Evolutionary conservation across 2,113 vertebrate species (phyloP), one percentile per base, ranked within the genome.

Genomic region (Callionymus lyra): DNA sequence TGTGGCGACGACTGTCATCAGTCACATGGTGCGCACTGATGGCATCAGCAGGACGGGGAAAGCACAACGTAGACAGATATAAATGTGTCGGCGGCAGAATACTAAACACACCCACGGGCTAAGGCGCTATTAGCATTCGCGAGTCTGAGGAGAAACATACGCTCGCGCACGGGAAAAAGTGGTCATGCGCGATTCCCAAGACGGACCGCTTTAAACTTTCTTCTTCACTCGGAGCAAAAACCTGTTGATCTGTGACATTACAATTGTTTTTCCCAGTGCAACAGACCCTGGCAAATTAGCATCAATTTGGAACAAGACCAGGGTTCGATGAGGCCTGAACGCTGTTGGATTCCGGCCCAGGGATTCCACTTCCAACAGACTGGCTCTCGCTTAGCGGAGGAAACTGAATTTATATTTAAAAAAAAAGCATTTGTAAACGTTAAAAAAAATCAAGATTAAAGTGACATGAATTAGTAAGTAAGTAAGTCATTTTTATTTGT

Each of bases 11-110:
- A 74, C 74, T 74, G 68, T 75, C 65, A 74, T 76, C 74, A 68
- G 63, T 74, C 76, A 79, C 58, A 38, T 62, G 31, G 60, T 55
- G 70, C 60, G 66, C 68, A 63, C 65, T 65, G 79, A 79, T 80
- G 68, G 68, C 74, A 80, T 84, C 73, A 78, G 74, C 70, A 64
- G 70, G 69, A 78, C 68, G 60, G 62, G 50, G 65, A 65, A 49
- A 39, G 55, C 45, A 69, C 68, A 66, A 65, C 65, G 55, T 9
- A 46, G 72, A 73, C 69, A 76, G 65, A 76, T 77, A 76, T 54
- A 76, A 74, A 79, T 79, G 67, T 48, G 60, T 57, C 51, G 34
- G 47, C 13, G 34, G 33, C 12, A 44, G 66, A 63, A 74, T 47
- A 47, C 59, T 49, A 31, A 72, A 70, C 47, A 64, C 56, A 66